Base-by-base conservation (phyloP, 2,888 invertebrate species). In the Parnassius glacialis region DNA sequence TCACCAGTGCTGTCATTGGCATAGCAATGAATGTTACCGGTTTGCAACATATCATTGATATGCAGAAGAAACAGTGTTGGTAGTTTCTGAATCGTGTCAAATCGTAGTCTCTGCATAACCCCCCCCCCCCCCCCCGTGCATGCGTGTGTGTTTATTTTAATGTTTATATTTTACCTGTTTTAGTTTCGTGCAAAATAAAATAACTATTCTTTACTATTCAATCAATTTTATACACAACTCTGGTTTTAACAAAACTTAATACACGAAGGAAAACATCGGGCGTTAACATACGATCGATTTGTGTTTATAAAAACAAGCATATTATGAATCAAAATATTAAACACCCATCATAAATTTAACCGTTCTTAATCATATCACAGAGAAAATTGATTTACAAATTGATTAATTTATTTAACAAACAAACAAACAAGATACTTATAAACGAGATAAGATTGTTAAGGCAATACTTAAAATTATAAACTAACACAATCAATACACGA, bases 351-450 rank as follows among this genome's bases (percentile, higher is more conserved):
- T 48, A 50, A 53, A 48, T 50, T 41, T 42, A 52, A 20, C 13
- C 51, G 51, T 42, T 54, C 44, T 73, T 78, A 81, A 81, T 82
- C 77, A 81, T 90, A 90, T 90, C 90, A 90, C 90, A 90, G 89
- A 82, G 80, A 79, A 81, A 71, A 80, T 81, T 78, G 74, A 70
- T 76, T 60, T 65, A 67, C 76, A 68, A 76, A 75, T 79, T 80
- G 70, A 80, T 80, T 77, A 66, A 76, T 64, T 73, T 76, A 76
- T 70, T 66, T 67, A 68, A 63, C 57, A 66, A 65, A 66, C 54
- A 53, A 62, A 60, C 55, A 62, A 59, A 51, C 51, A 60, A 65
- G 51, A 53, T 12, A 57, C 53, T 57, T 52, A 44, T 12, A 64
- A 47, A 52, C 54, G 59, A 53, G 57, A 59, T 20, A 62, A 64